These are phyloP conservation scores for Rhea pennata DNA, from an alignment of 2,113 vertebrate genomes.

Conservation along the genomic window DNA sequence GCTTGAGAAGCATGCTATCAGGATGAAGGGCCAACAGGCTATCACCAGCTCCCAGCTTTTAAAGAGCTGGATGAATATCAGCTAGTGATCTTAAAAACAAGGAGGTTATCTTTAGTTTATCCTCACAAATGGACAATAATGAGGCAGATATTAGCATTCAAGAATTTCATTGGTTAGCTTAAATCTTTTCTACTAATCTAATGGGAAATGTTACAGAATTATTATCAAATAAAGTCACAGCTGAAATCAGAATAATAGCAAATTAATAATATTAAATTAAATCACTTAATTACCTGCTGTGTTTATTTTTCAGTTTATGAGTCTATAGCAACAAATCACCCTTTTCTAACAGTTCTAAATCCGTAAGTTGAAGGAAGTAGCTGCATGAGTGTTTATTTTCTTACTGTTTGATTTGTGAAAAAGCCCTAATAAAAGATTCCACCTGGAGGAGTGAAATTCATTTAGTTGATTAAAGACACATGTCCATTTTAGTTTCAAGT, in stretches of 20 bases:
- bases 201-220: neutral
- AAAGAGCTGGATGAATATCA: neutral
- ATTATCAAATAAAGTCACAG: neutral
- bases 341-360: neutral
- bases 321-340: neutral
- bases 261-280: neutral
- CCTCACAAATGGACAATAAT: neutral
- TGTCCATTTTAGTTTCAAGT: neutral
- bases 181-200: neutral
- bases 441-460: neutral
- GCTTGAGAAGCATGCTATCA: neutral
- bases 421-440: neutral
- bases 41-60: neutral
- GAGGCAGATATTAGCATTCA: neutral
- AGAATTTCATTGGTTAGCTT: neutral
- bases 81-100: neutral
- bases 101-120: neutral
- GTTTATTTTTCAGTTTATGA: neutral
- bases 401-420: neutral
- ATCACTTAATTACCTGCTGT: too few relatives aligned
- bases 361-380: rapidly evolving
- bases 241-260: neutral
- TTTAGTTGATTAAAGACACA: neutral
- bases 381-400: neutral
- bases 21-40: neutral